Percentiles rank a stretch among this genome's conserved stretches.
These are phyloP conservation scores for Drosophila biarmipes DNA, from an alignment of 1,140 invertebrate genomes.

Conservation along the genomic window DNA sequence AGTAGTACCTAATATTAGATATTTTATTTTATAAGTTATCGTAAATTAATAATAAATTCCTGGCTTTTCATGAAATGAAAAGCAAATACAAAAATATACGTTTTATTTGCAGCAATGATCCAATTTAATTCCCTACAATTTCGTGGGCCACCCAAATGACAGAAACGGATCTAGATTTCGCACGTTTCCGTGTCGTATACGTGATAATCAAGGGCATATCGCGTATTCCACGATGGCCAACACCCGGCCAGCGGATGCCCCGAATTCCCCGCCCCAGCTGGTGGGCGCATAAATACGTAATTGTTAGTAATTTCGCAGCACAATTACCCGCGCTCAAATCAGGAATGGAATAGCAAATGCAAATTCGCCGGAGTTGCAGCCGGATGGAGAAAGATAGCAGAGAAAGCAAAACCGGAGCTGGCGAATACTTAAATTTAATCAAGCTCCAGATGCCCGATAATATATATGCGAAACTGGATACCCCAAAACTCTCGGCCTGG, in stretches of 20 bases:
- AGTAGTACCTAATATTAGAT: no score
- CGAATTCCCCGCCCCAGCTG: background rate
- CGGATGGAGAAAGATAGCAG: background rate
- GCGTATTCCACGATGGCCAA: slow-evolving; percentile 34
- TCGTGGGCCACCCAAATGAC: background rate
- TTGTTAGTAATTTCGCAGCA: slow-evolving; percentile 62
- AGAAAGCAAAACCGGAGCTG: background rate
- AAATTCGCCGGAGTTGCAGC: slow-evolving; percentile 25
- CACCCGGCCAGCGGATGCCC: slow-evolving; percentile 11
- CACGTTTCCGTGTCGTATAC: slow-evolving; percentile 30
- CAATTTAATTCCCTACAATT: slow-evolving; percentile 1
- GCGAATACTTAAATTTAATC: slow-evolving; percentile 73
- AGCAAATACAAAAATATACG: background rate
- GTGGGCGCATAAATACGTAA: slow-evolving; percentile 28
- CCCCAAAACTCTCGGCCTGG: slow-evolving; percentile 44
- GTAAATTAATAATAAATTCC: no score
- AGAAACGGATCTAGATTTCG: slow-evolving; percentile 25
- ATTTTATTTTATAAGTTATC: no score
- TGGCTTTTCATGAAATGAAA: background rate
- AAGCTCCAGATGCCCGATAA: slow-evolving; percentile 40
- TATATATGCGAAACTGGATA: slow-evolving; percentile 4
- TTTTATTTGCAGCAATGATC: slow-evolving; percentile 8
- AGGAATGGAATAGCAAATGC: slow-evolving; percentile 58
- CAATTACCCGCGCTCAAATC: slow-evolving; percentile 66
- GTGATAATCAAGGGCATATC: slow-evolving; percentile 42